Base-by-base conservation (phyloP, 2,113 vertebrate genomes). In the Collichthys lucidus region DNA sequence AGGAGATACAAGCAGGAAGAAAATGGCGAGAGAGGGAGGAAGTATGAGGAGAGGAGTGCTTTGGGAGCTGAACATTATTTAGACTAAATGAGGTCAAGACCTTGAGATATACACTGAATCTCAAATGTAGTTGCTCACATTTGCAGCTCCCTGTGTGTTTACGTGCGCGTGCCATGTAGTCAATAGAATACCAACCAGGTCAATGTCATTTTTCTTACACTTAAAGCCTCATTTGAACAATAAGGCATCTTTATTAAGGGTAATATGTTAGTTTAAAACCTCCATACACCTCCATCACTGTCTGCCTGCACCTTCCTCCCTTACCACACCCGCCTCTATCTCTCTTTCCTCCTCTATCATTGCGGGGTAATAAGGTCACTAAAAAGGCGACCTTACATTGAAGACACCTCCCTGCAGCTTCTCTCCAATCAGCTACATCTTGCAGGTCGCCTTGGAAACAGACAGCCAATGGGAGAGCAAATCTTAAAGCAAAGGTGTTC, bases 41-140 rank as follows among this genome's bases (percentile, higher is more conserved):
- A 73, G 83, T 73, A 64, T 24, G 86, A 85, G 67, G 85, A 89
- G 88, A 72, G 86, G 81, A 80, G 89, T 78, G 83, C 88, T 82
- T 67, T 82, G 91, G 86, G 90, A 94, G 82, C 84, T 79, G 88
- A 90, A 92, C 94, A 94, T 94, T 90, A 90, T 79, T 85, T 89
- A 90, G 66, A 87, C 86, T 93, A 94, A 95, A 93, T 95, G 92
- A 94, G 95, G 93, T 91, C 89, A 88, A 88, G 91, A 92, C 93
- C 94, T 91, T 86, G 82, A 92, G 83, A 75, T 94, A 91, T 90
- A 93, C 91, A 40, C 82, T 76, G 91, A 95, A 94, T 89, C 66
- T 86, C 89, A 91, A 95, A 89, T 83, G 77, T 29, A 67, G 67
- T 67, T 77, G 86, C 77, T 79, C 71, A 78, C 79, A 80, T 70